Percentiles rank a stretch among this genome's conserved stretches.
phyloP scores from a whole-genome alignment of 2,113 vertebrate genomes.

The Natator depressus region DNA sequence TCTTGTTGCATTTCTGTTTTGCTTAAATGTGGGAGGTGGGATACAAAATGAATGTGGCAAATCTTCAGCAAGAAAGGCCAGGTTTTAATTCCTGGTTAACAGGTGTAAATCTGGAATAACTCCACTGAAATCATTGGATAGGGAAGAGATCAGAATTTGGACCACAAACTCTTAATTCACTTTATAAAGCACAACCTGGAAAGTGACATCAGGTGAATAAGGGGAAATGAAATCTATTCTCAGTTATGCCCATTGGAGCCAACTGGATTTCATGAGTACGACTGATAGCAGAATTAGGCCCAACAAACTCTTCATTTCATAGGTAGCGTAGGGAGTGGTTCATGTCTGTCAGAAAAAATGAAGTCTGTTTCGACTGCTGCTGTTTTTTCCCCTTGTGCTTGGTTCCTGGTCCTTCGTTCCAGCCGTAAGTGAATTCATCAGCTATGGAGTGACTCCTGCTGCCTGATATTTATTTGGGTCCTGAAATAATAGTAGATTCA shows the following conservation, averaged over 20 bases:
- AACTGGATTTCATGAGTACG: background rate
- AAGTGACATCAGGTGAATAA: background rate
- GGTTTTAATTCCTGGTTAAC: background rate
- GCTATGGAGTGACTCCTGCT: background rate
- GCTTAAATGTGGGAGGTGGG: background rate
- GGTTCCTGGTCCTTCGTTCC: background rate
- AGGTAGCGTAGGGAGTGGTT: background rate
- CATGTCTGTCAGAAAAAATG: background rate
- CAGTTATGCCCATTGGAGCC: background rate
- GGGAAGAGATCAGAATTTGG: background rate
- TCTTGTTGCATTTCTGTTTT: background rate
- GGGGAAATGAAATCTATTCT: background rate
- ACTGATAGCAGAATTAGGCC: background rate
- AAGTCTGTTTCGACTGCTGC: background rate
- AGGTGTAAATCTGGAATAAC: background rate
- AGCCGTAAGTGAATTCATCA: fast-evolving
- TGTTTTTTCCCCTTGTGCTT: background rate
- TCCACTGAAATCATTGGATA: background rate
- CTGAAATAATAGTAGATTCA: constrained; percentile 23
- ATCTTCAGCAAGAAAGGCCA: background rate
- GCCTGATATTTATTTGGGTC: background rate
- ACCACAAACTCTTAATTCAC: background rate
- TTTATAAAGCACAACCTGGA: background rate
- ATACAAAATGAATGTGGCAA: background rate
- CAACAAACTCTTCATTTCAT: background rate